These are phyloP conservation scores for Nilaparvata lugens DNA, from an alignment of 1,140 invertebrate genomes.

Conservation along the genomic window DNA sequence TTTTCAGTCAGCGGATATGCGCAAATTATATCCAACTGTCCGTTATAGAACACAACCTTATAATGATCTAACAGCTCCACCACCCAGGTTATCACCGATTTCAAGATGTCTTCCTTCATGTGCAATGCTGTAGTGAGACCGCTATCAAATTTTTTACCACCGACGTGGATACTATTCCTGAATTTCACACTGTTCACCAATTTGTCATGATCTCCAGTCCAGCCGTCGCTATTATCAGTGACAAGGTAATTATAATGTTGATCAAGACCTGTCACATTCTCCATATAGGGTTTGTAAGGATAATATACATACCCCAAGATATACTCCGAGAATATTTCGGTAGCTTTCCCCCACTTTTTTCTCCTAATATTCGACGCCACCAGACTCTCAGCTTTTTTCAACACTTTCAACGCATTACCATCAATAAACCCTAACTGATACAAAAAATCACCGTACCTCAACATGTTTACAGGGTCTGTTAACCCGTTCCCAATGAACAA, in stretches of 20 bases:
- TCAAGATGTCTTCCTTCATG: constrained; percentile 70
- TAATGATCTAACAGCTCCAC: constrained; percentile 56
- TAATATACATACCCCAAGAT: constrained; percentile 9
- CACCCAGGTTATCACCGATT: constrained; percentile 67
- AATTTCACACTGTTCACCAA: constrained; percentile 16
- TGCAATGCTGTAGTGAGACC: constrained; percentile 50
- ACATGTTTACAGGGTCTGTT: constrained; percentile 70
- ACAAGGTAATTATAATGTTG: constrained; percentile 72
- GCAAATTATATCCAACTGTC: constrained; percentile 79
- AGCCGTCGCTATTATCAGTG: constrained; percentile 18
- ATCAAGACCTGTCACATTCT: constrained; percentile 66
- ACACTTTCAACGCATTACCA: constrained; percentile 16
- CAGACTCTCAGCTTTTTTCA: constrained; percentile 16
- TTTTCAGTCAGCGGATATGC: constrained; percentile 67
- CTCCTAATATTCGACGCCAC: background rate
- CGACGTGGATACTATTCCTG: constrained; percentile 57
- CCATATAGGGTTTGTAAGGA: constrained; percentile 39
- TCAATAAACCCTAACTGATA: constrained; percentile 56
- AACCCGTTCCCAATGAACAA: constrained; percentile 80
- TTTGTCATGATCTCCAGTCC: background rate
- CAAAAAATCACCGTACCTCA: constrained; percentile 66
- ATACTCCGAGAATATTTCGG: constrained; percentile 1
- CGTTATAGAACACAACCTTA: constrained; percentile 65
- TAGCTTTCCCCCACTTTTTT: constrained; percentile 4
- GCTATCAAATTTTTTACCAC: constrained; percentile 49